Evolutionary conservation across 2,888 invertebrate species (phyloP), one percentile per base, ranked within the genome.

Genomic region (Perdita meconis): DNA sequence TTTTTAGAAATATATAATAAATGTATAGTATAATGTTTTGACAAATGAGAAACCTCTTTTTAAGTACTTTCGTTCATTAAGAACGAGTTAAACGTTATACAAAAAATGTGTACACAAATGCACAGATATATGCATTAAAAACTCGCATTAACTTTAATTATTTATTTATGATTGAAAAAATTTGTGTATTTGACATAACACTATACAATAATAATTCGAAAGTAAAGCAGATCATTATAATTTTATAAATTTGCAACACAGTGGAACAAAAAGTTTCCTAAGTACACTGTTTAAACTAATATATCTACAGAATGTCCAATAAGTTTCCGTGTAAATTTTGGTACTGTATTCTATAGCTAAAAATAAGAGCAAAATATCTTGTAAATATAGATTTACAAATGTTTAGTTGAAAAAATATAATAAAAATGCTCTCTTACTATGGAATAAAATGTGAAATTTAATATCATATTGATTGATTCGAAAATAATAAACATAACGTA

Each of bases 201-300:
- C 60, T 50, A 30, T 70, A 64, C 59, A 65, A 44, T 56, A 61
- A 67, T 57, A 57, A 57, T 68, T 22, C 34, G 53, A n/a, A 47
- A 26, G 64, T 40, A 57, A 50, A 57, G 34, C 44, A 56, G 30
- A n/a, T 61, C 38, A 47, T 66, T 30, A 19, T 71, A 67, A 53
- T 69, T 44, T 61, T 51, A 64, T 57, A 70, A 74, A 67, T 51
- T 67, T 69, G 71, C 68, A 76, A 68, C 70, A 82, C 69, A 71
- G 53, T 73, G 56, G 71, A 74, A 77, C 72, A 80, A 63, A 47
- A n/a, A n/a, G n/a, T 71, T 65, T 66, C 80, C 80, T 73, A 89
- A 89, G 89, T 88, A 87, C 88, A 89, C 83, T 89, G 89, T 88
- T 89, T 79, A 82, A 77, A 88, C 88, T 88, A 88, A 87, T 85